Evolutionary conservation across 2,888 invertebrate species (phyloP).

Genomic region (Diloba caeruleocephala): DNA sequence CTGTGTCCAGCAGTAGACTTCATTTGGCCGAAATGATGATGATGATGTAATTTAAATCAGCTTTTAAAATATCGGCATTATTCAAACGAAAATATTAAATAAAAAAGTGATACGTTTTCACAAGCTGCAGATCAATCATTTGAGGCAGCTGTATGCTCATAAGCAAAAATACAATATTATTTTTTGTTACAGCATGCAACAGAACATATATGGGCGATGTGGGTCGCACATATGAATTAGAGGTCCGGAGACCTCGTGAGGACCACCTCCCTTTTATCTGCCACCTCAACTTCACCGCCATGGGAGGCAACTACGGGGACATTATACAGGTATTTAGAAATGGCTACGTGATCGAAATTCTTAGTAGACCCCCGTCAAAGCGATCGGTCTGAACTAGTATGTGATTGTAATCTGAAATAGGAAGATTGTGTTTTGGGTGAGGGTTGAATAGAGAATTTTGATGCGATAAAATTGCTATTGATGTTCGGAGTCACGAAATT

Average conservation of each 20-base stretch:
- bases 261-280: constrained; percentile 94
- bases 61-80: too few relatives aligned
- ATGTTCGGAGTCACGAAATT: neutral
- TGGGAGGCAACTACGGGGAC: constrained; percentile 91
- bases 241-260: constrained; percentile 93
- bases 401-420: constrained; percentile 55
- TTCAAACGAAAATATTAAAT: too few relatives aligned
- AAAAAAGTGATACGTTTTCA: too few relatives aligned
- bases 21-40: too few relatives aligned
- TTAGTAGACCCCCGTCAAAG: constrained; percentile 47
- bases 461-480: constrained; percentile 24
- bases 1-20: too few relatives aligned
- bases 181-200: constrained; percentile 92
- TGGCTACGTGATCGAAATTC: constrained; percentile 44
- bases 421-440: constrained; percentile 45
- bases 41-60: too few relatives aligned
- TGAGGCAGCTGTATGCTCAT: too few relatives aligned
- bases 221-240: constrained; percentile 94
- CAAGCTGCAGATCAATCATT: too few relatives aligned
- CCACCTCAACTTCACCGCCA: constrained; percentile 95
- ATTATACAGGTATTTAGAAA: constrained; percentile 59
- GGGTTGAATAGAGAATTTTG: constrained; percentile 36
- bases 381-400: constrained; percentile 46
- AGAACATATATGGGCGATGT: constrained; percentile 95
- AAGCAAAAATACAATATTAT: too few relatives aligned